Percentiles rank a stretch among this genome's conserved stretches.
These are phyloP conservation scores for Wasmannia auropunctata DNA, from an alignment of 1,140 invertebrate species.

Conservation along the genomic window DNA sequence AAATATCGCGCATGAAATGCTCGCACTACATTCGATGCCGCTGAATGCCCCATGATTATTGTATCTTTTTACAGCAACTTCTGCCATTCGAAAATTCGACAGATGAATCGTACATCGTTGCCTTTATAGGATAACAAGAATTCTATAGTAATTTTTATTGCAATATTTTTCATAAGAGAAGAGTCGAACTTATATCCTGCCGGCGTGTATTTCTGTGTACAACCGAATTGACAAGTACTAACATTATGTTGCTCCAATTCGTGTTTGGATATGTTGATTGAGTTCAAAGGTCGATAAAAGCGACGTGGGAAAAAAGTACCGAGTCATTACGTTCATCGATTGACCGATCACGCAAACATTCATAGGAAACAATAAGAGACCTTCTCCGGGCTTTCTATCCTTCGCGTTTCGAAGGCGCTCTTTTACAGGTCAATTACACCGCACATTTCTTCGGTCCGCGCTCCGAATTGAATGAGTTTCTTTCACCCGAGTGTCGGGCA, in stretches of 20 bases:
- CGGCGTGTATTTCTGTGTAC: not conserved
- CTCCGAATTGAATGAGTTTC: not conserved
- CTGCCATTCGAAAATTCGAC: not conserved
- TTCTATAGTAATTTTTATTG: not conserved
- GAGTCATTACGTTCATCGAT: slow-evolving; percentile 15
- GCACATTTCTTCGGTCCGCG: not conserved
- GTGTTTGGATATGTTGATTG: slow-evolving; percentile 6
- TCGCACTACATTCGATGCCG: not conserved
- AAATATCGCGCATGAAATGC: not conserved
- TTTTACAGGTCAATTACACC: not conserved
- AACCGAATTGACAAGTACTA: not conserved
- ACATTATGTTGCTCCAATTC: not conserved
- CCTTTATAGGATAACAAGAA: not conserved
- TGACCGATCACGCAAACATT: slow-evolving; percentile 35
- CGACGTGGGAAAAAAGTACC: slow-evolving; percentile 25
- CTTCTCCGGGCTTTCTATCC: not conserved
- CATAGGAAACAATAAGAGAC: slow-evolving; percentile 19
- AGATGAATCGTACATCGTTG: not conserved
- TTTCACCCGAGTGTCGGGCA: not conserved
- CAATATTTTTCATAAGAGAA: not conserved
- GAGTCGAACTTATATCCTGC: not conserved
- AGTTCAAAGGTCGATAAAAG: slow-evolving; percentile 35
- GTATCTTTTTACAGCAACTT: not conserved
- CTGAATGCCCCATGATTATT: not conserved
- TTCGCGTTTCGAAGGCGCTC: not conserved